Conservation (phyloP, 2,888 invertebrate species). For the Penaeus monodon region DNA sequence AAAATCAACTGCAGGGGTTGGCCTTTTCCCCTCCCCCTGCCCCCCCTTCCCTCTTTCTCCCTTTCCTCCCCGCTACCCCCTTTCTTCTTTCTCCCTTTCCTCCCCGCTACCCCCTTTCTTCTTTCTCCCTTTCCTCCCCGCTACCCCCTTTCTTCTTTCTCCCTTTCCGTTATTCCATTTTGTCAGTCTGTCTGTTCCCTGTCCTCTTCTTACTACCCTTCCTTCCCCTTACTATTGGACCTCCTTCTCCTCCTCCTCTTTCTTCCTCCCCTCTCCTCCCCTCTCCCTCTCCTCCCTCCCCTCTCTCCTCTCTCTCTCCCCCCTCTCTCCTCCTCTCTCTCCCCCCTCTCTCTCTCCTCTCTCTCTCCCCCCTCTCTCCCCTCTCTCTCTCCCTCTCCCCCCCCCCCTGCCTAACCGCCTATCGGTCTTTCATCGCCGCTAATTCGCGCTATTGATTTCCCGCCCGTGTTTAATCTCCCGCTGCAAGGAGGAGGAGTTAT, state of each 20-base stretch:
- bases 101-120: not conserved
- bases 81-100: not conserved
- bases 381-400: not conserved
- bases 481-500: too few species aligned
- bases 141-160: not conserved
- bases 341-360: not conserved
- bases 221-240: not conserved
- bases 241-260: too few species aligned
- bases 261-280: too few species aligned
- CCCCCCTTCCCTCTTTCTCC: not conserved
- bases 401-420: not conserved
- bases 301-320: fast-evolving
- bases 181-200: not conserved
- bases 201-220: not conserved
- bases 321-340: too few species aligned
- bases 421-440: too few species aligned
- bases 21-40: not conserved
- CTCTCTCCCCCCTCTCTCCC: not conserved
- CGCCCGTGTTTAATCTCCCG: too few species aligned
- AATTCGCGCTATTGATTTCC: too few species aligned
- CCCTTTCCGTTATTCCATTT: not conserved
- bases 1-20: not conserved
- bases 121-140: not conserved
- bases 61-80: not conserved
- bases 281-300: too few species aligned